Conservation (phyloP, 2,797 vertebrate genomes). For the Macropodus opercularis region DNA sequence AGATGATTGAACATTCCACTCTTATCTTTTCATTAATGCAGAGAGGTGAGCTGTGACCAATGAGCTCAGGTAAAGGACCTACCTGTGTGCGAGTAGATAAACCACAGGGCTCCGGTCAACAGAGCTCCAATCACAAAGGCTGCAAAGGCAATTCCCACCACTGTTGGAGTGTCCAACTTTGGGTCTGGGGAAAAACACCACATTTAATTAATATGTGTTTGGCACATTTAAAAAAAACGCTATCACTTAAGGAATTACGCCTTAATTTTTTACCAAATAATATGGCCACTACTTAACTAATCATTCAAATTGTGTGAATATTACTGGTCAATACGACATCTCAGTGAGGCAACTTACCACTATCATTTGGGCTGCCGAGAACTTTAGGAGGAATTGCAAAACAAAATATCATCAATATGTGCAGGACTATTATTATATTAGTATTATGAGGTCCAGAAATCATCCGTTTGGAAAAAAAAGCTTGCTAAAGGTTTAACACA, state of each 20-base stretch:
- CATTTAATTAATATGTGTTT: constrained; percentile 28
- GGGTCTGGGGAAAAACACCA: constrained; percentile 61
- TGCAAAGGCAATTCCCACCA: constrained; percentile 95
- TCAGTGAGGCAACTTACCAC: constrained; percentile 36
- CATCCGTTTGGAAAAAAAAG: too few relatives aligned
- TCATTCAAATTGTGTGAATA: too few relatives aligned
- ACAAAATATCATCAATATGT: neutral
- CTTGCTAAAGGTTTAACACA: too few relatives aligned
- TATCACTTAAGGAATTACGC: too few relatives aligned
- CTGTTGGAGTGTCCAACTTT: constrained; percentile 89
- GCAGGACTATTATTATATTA: too few relatives aligned
- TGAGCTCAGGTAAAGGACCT: constrained; percentile 56
- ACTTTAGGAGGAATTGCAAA: constrained; percentile 39
- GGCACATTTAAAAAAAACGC: too few relatives aligned
- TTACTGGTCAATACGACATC: neutral
- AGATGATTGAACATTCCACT: constrained; percentile 59
- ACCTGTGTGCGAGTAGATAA: constrained; percentile 98
- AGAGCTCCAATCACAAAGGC: constrained; percentile 95
- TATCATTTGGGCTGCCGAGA: neutral
- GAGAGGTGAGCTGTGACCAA: constrained; percentile 15
- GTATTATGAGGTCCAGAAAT: too few relatives aligned
- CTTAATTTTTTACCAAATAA: too few relatives aligned
- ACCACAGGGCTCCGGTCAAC: constrained; percentile 95
- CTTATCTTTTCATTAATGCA: constrained; percentile 63
- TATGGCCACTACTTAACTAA: too few relatives aligned